These are phyloP conservation scores for Suncus etruscus DNA, from an alignment of 2,113 vertebrate species.

Conservation along the genomic window DNA sequence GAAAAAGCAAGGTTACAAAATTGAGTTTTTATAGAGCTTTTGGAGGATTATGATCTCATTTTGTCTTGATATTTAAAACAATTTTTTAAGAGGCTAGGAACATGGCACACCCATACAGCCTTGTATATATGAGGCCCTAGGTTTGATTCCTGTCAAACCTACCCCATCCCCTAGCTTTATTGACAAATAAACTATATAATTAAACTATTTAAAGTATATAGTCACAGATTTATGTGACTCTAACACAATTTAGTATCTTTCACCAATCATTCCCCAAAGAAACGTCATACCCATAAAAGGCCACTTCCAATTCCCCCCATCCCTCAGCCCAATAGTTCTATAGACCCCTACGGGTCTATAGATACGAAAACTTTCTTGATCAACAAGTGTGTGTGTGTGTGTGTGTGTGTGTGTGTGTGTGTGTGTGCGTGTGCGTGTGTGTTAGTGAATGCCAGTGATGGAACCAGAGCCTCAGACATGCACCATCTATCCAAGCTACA, in stretches of 20 bases:
- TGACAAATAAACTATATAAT: slow-evolving; percentile 23
- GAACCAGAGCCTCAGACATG: background rate
- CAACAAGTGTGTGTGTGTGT: background rate
- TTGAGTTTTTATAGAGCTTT: background rate
- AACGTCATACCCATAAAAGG: background rate
- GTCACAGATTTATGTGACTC: background rate
- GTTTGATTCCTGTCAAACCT: no score
- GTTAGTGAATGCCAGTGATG: background rate
- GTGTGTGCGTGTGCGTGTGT: no score
- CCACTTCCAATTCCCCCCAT: background rate
- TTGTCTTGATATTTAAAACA: background rate
- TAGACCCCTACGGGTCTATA: background rate
- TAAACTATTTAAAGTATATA: slow-evolving; percentile 23
- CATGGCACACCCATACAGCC: no score
- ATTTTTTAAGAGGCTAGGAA: background rate
- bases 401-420: no score
- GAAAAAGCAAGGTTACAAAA: background rate
- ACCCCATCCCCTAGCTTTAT: background rate
- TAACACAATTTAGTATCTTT: slow-evolving; percentile 44
- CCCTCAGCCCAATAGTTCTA: background rate
- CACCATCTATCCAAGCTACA: no score
- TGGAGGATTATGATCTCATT: background rate
- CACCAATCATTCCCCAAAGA: background rate
- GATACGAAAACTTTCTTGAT: background rate
- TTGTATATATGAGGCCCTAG: no score